A percentile compares a stretch with the other conserved stretches of the same genome.
phyloP scores from a whole-genome alignment of 2,113 vertebrate species.

The Chiloscyllium plagiosum region DNA sequence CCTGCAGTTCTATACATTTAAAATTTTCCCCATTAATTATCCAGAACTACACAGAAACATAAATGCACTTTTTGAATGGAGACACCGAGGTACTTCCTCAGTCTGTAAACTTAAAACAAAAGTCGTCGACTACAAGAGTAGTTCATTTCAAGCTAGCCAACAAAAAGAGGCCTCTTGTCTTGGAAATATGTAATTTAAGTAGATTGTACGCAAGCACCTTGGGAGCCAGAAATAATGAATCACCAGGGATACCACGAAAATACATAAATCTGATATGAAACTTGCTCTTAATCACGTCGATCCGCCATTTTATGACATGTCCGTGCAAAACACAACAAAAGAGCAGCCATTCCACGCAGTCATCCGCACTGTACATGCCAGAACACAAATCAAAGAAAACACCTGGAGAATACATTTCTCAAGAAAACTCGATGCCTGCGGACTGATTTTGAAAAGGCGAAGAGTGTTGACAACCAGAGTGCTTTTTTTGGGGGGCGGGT shows the following conservation, averaged over 20 bases:
- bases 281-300: conserved; percentile 65
- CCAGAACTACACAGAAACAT: neutral
- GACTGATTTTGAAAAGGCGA: neutral
- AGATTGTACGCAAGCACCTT: neutral
- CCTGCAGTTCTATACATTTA: neutral
- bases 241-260: neutral
- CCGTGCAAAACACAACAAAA: conserved; percentile 93
- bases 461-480: neutral
- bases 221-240: neutral
- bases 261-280: conserved; percentile 42
- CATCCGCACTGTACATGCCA: neutral
- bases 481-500: too few species aligned
- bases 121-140: neutral
- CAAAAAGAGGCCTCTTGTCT: neutral
- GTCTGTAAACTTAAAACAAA: neutral
- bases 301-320: conserved; percentile 99
- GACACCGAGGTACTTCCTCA: neutral
- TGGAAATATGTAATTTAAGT: neutral
- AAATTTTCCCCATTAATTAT: neutral
- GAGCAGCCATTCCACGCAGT: conserved; percentile 84
- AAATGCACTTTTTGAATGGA: neutral
- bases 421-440: too few species aligned
- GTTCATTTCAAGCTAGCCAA: neutral
- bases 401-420: neutral
- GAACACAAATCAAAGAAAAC: neutral